Percentiles rank a stretch among this genome's conserved stretches.
These are phyloP conservation scores for Ispidina picta DNA, from an alignment of 2,797 vertebrate genomes.

Conservation along the genomic window DNA sequence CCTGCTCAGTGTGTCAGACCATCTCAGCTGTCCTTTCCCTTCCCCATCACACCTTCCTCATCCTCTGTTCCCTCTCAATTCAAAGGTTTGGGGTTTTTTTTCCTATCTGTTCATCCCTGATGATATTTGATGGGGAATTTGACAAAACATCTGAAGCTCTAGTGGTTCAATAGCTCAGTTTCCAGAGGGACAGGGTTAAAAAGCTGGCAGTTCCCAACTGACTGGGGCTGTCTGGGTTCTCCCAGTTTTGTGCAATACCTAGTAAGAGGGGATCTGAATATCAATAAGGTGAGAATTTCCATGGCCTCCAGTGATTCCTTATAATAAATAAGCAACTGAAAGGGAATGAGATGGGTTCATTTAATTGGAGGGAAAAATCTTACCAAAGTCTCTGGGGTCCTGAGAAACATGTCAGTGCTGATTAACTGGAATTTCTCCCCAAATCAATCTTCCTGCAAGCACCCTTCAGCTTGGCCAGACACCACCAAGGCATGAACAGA, in stretches of 20 bases:
- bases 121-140: slow-evolving; percentile 55
- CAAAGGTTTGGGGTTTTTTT: neutral
- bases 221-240: neutral
- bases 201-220: slow-evolving; percentile 75
- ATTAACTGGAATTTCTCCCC: neutral
- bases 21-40: neutral
- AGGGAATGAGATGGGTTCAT: neutral
- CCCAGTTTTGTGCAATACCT: neutral
- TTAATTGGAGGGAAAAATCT: neutral
- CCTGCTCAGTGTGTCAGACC: neutral
- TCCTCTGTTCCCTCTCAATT: neutral
- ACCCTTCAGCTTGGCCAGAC: neutral
- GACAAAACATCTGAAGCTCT: slow-evolving; percentile 68
- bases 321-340: neutral
- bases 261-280: neutral
- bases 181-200: slow-evolving; percentile 79
- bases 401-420: neutral
- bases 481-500: neutral
- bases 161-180: slow-evolving; percentile 34
- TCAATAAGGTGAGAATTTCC: neutral
- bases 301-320: neutral
- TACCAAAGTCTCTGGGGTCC: neutral
- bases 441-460: neutral
- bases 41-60: neutral
- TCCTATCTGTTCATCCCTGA: neutral